phyloP scores from a whole-genome alignment of 2,888 invertebrate genomes.

The Nowickia ferox region DNA sequence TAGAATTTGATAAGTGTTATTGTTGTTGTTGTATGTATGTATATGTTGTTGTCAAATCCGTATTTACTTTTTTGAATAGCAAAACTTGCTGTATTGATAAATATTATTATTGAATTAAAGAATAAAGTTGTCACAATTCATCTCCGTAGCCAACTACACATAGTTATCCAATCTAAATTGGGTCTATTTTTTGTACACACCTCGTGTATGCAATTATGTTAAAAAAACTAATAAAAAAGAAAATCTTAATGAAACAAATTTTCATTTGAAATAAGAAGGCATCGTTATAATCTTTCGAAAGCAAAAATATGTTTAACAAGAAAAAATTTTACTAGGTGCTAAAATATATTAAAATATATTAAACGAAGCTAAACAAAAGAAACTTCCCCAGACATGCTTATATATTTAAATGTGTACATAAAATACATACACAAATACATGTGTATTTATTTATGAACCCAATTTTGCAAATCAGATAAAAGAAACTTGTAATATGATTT shows the following conservation, averaged over 20 bases:
- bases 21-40: no score
- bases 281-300: background rate
- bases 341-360: constrained; percentile 16
- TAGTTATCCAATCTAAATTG: no score
- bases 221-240: background rate
- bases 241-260: background rate
- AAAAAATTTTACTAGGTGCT: constrained; percentile 54
- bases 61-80: no score
- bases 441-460: background rate
- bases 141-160: no score
- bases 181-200: no score
- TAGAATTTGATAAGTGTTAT: no score
- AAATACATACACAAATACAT: background rate
- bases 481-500: constrained; percentile 16
- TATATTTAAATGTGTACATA: background rate
- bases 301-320: constrained; percentile 27
- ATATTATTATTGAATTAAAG: no score
- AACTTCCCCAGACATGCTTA: background rate
- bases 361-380: no score
- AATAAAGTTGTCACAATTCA: no score
- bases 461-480: constrained; percentile 2
- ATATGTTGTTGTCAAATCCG: no score
- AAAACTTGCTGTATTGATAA: no score
- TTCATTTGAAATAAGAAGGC: no score
- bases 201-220: background rate